Base-by-base conservation (phyloP, 2,113 vertebrate genomes). In the Toxotes jaculatrix region DNA sequence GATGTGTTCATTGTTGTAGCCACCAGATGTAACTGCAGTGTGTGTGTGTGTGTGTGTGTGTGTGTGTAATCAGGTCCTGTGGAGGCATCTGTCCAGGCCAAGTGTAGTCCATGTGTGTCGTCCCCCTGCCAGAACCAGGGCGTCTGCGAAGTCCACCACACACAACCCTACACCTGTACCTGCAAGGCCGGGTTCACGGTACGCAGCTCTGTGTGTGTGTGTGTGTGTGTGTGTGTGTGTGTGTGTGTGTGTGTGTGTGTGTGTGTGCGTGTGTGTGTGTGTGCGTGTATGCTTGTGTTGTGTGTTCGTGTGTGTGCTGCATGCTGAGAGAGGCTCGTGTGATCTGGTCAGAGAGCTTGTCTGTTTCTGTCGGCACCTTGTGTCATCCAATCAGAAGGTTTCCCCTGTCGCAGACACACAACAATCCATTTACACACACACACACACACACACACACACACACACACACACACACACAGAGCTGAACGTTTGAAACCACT, bases 41-140 rank as follows among this genome's bases (percentile, higher is more conserved):
- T 40, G 21, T 36, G 10, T 55, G 47, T 49, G 19, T 70, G 19
- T 79, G 8, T 72, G 55, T 80, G 45, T 79, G 36, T 75, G 34
- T 86, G 59, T 82, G 64, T 81, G 80, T 32, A 7, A 0, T n/a
- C 91, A 99, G 98, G 96, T 75, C 93, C 95, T 0, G 95, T 96
- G 0, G 93, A 96, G 12, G 75, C 96, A 1, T 95, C 93, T 0
- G 82, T 99, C 47, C 96, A 96, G 93, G 96, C 95, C 80, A 99
- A 99, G 85, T 99, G 98, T 83, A 96, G 96, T 42, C 98, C 97
- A 0, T 99, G 98, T 80, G 86, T 97, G 63, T 96, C 97, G 7
- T 95, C 87, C 38, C 98, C 98, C 0, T 99, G 98, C 82, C 95
- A 89, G 90, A 97, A 99, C 92, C 95, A 94, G 85, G 98, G 96